phyloP scores from a whole-genome alignment of 2,113 vertebrate genomes.

The Dissostichus mawsoni region DNA sequence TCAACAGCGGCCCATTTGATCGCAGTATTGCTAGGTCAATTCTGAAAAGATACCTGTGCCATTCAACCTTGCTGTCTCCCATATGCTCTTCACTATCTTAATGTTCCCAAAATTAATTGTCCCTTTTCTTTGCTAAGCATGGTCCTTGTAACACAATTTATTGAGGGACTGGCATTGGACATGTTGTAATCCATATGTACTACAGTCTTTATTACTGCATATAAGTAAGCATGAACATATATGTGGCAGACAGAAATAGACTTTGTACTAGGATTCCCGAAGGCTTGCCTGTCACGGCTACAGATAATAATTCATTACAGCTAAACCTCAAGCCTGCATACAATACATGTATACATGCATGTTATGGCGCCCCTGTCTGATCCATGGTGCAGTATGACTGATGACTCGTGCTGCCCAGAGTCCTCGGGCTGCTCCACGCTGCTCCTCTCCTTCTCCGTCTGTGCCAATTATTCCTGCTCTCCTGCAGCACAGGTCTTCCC shows the following conservation, averaged over 20 bases:
- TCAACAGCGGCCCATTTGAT: conserved; percentile 36
- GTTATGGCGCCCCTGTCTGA: conserved; percentile 39
- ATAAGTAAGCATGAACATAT: background rate
- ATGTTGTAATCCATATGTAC: too few relatives aligned
- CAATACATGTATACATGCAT: conserved; percentile 43
- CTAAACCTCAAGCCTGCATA: conserved; percentile 14
- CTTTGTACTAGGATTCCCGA: conserved; percentile 16
- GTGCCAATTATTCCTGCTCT: conserved; percentile 77
- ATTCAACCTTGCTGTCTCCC: conserved; percentile 20
- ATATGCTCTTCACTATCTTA: background rate
- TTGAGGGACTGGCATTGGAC: too few relatives aligned
- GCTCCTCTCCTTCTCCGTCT: conserved; percentile 54
- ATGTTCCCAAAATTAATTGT: too few relatives aligned
- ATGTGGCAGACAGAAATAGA: conserved; percentile 64
- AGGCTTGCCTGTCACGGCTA: conserved; percentile 54
- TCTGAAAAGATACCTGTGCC: conserved; percentile 33
- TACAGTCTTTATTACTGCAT: too few relatives aligned
- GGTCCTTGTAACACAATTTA: too few relatives aligned
- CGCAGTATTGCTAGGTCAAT: conserved; percentile 22
- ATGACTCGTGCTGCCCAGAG: conserved; percentile 69
- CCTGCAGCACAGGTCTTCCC: conserved; percentile 65
- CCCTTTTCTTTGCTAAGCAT: too few relatives aligned
- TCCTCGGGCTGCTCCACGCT: conserved; percentile 58
- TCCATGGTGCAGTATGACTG: conserved; percentile 61
- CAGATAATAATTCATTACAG: conserved; percentile 66